phyloP scores from a whole-genome alignment of 2,113 vertebrate genomes.

The Pelecanus crispus region DNA sequence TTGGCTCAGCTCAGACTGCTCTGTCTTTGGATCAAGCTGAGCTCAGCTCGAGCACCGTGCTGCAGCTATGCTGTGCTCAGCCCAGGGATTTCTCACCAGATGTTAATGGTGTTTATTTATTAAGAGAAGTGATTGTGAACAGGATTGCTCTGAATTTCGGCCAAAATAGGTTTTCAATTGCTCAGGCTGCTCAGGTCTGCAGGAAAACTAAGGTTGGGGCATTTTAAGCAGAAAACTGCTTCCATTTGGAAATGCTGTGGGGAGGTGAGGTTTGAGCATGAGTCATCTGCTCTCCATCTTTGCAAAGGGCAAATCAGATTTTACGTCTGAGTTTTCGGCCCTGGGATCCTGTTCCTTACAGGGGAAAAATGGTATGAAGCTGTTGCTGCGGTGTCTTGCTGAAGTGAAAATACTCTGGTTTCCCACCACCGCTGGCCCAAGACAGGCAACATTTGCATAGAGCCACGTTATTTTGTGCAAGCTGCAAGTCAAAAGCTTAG shows the following conservation, averaged over 20 bases:
- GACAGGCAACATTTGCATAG: neutral
- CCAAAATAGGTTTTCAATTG: neutral
- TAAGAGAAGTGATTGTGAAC: neutral
- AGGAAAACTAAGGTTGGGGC: neutral
- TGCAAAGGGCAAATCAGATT: neutral
- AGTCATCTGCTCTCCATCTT: neutral
- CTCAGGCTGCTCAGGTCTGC: neutral
- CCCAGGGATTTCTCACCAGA: neutral
- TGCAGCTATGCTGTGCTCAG: neutral
- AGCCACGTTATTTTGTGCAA: neutral
- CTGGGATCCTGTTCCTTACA: neutral
- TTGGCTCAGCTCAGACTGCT: neutral
- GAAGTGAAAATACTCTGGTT: neutral
- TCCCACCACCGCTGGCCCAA: neutral
- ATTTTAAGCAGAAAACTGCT: neutral
- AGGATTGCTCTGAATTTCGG: neutral
- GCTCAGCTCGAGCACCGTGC: neutral
- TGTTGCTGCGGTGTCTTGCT: neutral
- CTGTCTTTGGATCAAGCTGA: neutral
- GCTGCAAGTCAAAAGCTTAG: neutral
- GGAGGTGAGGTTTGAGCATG: neutral
- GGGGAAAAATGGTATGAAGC: neutral
- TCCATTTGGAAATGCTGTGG: neutral
- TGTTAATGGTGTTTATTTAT: neutral
- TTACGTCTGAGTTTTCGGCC: neutral